phyloP scores from a whole-genome alignment of 2,888 invertebrate genomes.

The Darwinula stevensoni region DNA sequence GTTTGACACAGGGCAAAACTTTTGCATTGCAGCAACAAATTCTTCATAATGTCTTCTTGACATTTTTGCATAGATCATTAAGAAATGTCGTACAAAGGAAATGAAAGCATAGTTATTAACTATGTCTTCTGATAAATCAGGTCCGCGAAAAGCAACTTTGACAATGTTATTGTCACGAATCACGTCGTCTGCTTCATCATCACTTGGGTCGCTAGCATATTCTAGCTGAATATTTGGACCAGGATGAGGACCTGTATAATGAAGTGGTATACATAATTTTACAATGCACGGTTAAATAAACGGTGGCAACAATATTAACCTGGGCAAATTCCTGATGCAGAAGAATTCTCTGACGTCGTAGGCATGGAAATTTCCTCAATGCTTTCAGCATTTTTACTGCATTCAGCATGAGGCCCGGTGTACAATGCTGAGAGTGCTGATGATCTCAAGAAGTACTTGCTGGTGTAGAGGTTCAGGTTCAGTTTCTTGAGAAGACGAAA shows the following conservation, averaged over 20 bases:
- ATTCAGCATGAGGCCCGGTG: constrained; percentile 2
- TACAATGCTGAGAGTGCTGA: constrained; percentile 1
- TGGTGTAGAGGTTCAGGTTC: constrained; percentile 2
- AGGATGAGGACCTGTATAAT: constrained; percentile 2
- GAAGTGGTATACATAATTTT: constrained; percentile 2
- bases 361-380: constrained; percentile 2
- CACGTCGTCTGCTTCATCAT: constrained; percentile 2
- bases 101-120: constrained; percentile 2
- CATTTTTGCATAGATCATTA: constrained; percentile 2
- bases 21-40: constrained; percentile 2
- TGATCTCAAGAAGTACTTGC: constrained; percentile 2
- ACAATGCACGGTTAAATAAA: constrained; percentile 1
- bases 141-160: constrained; percentile 2
- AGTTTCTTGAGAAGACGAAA: constrained; percentile 1
- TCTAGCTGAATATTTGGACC: constrained; percentile 2
- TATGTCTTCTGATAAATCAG: constrained; percentile 2
- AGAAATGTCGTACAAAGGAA: constrained; percentile 2
- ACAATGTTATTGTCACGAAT: constrained; percentile 2
- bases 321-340: constrained; percentile 2
- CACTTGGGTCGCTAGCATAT: constrained; percentile 2
- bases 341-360: constrained; percentile 2
- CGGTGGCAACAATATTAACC: constrained; percentile 2
- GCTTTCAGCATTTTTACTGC: constrained; percentile 2
- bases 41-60: constrained; percentile 2
- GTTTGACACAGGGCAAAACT: constrained; percentile 2